Evolutionary conservation across 2,797 vertebrate genomes (phyloP), one percentile per base, ranked within the genome.

Genomic region (Falco rusticolus): DNA sequence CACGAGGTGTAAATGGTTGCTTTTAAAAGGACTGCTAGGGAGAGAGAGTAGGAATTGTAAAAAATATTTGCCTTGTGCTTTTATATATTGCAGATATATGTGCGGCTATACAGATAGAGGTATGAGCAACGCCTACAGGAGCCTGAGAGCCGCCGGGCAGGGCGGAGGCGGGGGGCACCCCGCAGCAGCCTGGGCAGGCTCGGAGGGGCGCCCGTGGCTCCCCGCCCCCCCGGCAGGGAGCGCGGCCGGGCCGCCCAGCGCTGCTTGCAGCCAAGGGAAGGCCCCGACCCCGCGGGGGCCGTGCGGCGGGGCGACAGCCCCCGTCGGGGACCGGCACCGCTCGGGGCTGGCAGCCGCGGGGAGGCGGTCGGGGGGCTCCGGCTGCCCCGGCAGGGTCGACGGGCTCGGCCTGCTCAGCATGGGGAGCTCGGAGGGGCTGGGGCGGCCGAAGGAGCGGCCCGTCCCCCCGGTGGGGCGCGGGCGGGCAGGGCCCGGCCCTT

Each of bases 41-140:
- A 29, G 13, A 54, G 5, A 5, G 9, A 61, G 34, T 3, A 34
- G 22, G 29, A 51, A n/a, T 68, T 48, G 8, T 48, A 7, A 7
- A 28, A 56, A 41, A 20, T 37, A 10, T 33, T 34, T 34, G 34
- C 34, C 34, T 34, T 34, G 34, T 34, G 34, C 34, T 34, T 34
- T 34, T 34, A 1, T 29, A 4, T 53, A 9, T 63, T 15, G 3
- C 34, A 24, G 18, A 13, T 17, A 1, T 4, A 10, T 1, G 2
- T 72, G 54, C 76, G 54, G 34, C 24, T 22, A 24, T 10, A 41
- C 29, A 60, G 81, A 16, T 16, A 18, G 0, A 45, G 39, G 47
- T 47, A 47, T 18, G 60, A 68, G 41, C 8, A 68, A 34, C 33
- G 16, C 19, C 8, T 31, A 7, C 1, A 26, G 13, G 54, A 85